phyloP scores from a whole-genome alignment of 2,113 vertebrate species.

The Symphodus melops region DNA sequence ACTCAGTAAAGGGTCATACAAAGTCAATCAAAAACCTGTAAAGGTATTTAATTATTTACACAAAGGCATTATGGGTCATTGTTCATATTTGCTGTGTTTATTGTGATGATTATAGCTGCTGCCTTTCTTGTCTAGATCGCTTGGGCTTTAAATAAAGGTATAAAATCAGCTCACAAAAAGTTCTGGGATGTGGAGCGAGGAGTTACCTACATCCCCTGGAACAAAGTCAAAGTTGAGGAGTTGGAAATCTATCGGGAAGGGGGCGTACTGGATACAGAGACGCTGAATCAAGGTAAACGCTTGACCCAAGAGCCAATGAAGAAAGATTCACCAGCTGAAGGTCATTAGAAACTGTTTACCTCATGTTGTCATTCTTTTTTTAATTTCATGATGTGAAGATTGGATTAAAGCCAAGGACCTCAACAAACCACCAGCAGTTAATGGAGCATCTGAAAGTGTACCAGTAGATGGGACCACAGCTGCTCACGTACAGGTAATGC shows the following conservation, averaged over 20 bases:
- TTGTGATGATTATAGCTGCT: slow-evolving; percentile 2
- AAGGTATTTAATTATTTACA: slow-evolving; percentile 85
- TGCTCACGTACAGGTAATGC: slow-evolving; percentile 89
- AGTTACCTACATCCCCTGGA: slow-evolving; percentile 96
- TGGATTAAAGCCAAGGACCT: slow-evolving; percentile 89
- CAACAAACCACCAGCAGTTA: slow-evolving; percentile 81
- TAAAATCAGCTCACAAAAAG: slow-evolving; percentile 94
- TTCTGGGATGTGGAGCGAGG: slow-evolving; percentile 97
- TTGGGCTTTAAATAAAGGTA: slow-evolving; percentile 98
- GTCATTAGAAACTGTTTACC: neutral
- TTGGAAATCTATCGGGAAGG: slow-evolving; percentile 93
- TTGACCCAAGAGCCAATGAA: neutral
- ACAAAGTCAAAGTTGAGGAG: slow-evolving; percentile 93
- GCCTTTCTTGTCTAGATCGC: slow-evolving; percentile 86
- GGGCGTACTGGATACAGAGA: slow-evolving; percentile 92
- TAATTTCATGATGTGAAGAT: slow-evolving; percentile 75
- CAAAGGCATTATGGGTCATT: no score
- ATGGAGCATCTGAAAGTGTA: slow-evolving; percentile 83
- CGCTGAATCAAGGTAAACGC: slow-evolving; percentile 90
- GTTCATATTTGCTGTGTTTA: neutral
- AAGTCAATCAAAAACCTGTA: slow-evolving; percentile 96
- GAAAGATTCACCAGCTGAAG: neutral
- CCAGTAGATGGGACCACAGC: slow-evolving; percentile 85
- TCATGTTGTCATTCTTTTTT: slow-evolving; percentile 20
- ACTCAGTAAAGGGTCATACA: slow-evolving; percentile 90